Evolutionary conservation across 1,140 invertebrate species (phyloP).

Genomic region (Diuraphis noxia): DNA sequence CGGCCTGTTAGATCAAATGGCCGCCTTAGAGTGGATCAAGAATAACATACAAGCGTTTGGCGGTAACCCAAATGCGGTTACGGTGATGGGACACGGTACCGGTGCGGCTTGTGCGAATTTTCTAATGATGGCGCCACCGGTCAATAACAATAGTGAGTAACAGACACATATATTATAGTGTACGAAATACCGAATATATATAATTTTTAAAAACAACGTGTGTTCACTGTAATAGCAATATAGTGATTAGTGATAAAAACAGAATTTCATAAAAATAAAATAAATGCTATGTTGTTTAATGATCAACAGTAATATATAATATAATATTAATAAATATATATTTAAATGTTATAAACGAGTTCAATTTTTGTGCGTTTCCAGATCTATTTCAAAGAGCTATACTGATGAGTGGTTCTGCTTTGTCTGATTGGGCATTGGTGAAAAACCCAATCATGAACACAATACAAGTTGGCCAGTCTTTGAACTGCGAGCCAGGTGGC

Average conservation of each 20-base stretch:
- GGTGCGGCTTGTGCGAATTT: conserved; percentile 91
- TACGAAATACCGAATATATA: not conserved
- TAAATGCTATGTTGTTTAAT: not conserved
- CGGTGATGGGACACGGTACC: conserved; percentile 90
- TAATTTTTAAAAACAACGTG: not conserved
- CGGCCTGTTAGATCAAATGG: conserved; percentile 85
- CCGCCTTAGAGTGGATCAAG: conserved; percentile 84
- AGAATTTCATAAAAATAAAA: not conserved
- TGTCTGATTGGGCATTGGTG: conserved; percentile 86
- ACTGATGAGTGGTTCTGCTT: conserved; percentile 89
- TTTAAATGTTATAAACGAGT: not conserved
- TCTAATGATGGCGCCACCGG: conserved; percentile 81
- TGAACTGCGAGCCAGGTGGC: conserved; percentile 74
- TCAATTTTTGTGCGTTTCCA: conserved; percentile 61
- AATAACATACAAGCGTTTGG: conserved; percentile 83
- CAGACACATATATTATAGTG: no score
- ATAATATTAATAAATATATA: not conserved
- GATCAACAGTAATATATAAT: no score
- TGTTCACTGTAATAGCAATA: not conserved
- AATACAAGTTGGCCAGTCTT: conserved; percentile 75
- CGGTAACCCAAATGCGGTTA: conserved; percentile 81
- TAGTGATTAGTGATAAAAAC: no score
- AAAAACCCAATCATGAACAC: conserved; percentile 78
- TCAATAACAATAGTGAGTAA: conserved; percentile 31
- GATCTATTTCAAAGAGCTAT: conserved; percentile 89